Evolutionary conservation across 2,888 invertebrate genomes (phyloP).

Genomic region (Acleris cristana): DNA sequence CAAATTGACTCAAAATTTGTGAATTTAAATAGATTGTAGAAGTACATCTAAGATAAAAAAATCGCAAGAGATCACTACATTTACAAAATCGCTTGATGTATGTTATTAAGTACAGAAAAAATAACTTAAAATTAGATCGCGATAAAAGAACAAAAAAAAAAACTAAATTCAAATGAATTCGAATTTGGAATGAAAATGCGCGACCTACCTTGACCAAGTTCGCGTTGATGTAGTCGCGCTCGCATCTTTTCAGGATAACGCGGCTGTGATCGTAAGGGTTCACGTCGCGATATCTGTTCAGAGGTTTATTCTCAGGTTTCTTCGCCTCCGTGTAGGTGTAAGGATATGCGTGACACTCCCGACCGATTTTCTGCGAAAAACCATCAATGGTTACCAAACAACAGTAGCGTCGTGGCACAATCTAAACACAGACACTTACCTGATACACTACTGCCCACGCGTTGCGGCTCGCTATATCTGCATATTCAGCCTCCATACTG

Average conservation of each 20-base stretch:
- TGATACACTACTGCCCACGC: slow-evolving; percentile 89
- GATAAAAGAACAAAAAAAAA: no score
- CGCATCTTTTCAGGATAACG: slow-evolving; percentile 88
- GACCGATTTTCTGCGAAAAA: slow-evolving; percentile 88
- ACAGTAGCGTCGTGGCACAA: slow-evolving; percentile 33
- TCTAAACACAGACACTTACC: slow-evolving; percentile 71
- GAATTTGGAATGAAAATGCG: slow-evolving; percentile 14
- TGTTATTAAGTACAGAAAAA: no score
- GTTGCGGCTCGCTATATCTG: slow-evolving; percentile 86
- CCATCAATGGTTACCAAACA: slow-evolving; percentile 31
- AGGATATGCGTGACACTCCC: slow-evolving; percentile 86
- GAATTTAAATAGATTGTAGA: no score
- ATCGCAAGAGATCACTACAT: no score
- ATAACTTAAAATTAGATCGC: no score
- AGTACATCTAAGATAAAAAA: no score
- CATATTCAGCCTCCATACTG: slow-evolving; percentile 88
- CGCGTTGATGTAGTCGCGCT: slow-evolving; percentile 96
- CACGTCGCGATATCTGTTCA: slow-evolving; percentile 97
- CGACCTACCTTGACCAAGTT: slow-evolving; percentile 91
- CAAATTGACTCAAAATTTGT: no score
- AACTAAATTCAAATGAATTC: no score
- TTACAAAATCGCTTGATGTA: no score
- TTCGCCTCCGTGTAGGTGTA: slow-evolving; percentile 88
- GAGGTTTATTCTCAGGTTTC: slow-evolving; percentile 89
- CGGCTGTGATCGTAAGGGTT: slow-evolving; percentile 98